Evolutionary conservation across 2,797 vertebrate species (phyloP), one percentile per base, ranked within the genome.

Genomic region (Pachyuromys duprasi): DNA sequence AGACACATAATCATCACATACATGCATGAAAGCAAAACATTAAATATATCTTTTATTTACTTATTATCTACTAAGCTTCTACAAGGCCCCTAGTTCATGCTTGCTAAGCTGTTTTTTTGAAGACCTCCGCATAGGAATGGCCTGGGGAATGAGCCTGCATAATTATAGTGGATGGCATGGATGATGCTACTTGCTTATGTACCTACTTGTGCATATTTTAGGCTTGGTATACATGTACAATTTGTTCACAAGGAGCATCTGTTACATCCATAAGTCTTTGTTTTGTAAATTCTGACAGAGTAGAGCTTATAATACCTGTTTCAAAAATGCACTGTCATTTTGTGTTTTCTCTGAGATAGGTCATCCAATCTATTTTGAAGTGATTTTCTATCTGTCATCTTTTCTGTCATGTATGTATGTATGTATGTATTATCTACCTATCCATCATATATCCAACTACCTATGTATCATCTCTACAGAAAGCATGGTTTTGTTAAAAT

Each of bases 31-130:
- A 42, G 4, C 42, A 88, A 74, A 90, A 65, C 53, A 15, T 82
- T 89, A 95, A 62, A 42, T 45, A 93, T 93, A 65, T n/a, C 22
- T 83, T 82, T 76, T 9, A 70, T 63, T 93, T 22, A 63, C 2
- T 86, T 69, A 39, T 3, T 49, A 33, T 24, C 24, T 92, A 17
- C 6, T 62, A 88, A 87, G 17, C 5, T 62, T 11, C 49, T 82
- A n/a, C 3, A 82, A 4, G 57, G 22, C 33, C 28, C 26, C 14
- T 65, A 57, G 1, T 33, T 89, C 63, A 69, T 63, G 26, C 20
- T 33, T 15, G 63, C 82, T 70, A 28, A 86, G 55, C 6, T 94
- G 9, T 65, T 62, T 65, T 62, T 79, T 80, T 53, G 11, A 36
- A 70, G 15, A 70, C 7, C 1, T 0, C 18, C 14, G n/a, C 33